A percentile compares a stretch with the other conserved stretches of the same genome.
Conservation (phyloP, 2,888 invertebrate genomes). For the Pandemis cinnamomeana region DNA sequence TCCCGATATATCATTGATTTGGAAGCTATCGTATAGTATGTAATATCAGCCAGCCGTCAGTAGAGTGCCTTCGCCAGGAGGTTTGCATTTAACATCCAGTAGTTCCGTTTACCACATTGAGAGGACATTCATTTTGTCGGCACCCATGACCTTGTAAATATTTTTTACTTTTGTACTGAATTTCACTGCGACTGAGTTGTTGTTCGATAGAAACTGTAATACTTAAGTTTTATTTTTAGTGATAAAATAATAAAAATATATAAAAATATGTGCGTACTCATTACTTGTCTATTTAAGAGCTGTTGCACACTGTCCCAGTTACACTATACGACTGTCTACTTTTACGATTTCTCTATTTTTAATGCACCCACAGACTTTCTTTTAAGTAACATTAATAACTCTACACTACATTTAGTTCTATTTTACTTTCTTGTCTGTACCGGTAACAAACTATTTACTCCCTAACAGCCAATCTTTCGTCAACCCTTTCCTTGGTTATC, state of each 20-base stretch:
- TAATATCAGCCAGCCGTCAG: slow-evolving; percentile 48
- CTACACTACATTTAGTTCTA: slow-evolving; percentile 16
- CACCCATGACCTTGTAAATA: slow-evolving; percentile 78
- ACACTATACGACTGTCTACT: slow-evolving; percentile 56
- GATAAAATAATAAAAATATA: slow-evolving; percentile 82
- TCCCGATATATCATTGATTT: slow-evolving; percentile 49
- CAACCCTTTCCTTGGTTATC: slow-evolving; percentile 36
- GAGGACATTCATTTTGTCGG: slow-evolving; percentile 54
- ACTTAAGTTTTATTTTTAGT: slow-evolving; percentile 83
- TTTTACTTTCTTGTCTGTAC: slow-evolving; percentile 29
- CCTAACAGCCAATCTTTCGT: slow-evolving; percentile 29
- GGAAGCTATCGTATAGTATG: slow-evolving; percentile 51
- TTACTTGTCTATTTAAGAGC: slow-evolving; percentile 67
- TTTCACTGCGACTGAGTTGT: slow-evolving; percentile 81
- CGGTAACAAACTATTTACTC: slow-evolving; percentile 21
- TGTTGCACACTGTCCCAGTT: slow-evolving; percentile 67
- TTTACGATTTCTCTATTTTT: slow-evolving; percentile 63
- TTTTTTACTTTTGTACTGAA: slow-evolving; percentile 69
- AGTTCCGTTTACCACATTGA: slow-evolving; percentile 60
- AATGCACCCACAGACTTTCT: slow-evolving; percentile 66
- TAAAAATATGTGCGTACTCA: slow-evolving; percentile 73
- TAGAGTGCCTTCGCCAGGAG: slow-evolving; percentile 47
- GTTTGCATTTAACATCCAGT: slow-evolving; percentile 73
- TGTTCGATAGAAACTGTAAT: slow-evolving; percentile 83
- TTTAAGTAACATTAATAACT: slow-evolving; percentile 58